Base-by-base conservation (phyloP, 92 coral and sea anemone genomes). In the Epizoanthus rinbou region DNA sequence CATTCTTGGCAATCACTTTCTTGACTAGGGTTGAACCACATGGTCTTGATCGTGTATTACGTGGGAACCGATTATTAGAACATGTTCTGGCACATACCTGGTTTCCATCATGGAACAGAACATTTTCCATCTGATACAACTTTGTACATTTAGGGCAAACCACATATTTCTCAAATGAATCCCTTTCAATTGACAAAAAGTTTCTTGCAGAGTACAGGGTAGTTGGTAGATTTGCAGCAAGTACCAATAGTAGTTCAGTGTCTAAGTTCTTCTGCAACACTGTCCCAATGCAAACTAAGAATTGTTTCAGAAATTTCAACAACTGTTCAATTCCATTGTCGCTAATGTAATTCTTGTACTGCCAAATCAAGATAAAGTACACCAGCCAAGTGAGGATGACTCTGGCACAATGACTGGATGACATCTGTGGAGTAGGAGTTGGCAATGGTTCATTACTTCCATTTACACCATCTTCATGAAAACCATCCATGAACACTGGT, bases 361-460 rank as follows among this genome's bases (percentile, higher is more conserved):
- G 89, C 89, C 81, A 86, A 8, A 86, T 80, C 5, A 86, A 37
- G 56, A 80, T 57, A 41, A 86, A 86, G 58, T 86, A 86, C n/a
- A 86, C 63, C 53, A 86, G 76, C 85, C 89, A 86, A 31, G 82
- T 74, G 18, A 79, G 81, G 43, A 79, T 70, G 37, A 83, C 64
- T 45, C 71, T 69, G 50, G 80, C 81, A 43, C 35, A 31, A 16
- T 69, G 64, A 15, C 41, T 64, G 39, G 72, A 47, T 47, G 85
- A 22, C 76, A 66, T 56, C 79, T 70, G 72, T 23, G 85, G 74
- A 8, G 59, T 18, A 17, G 80, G 85, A 41, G 60, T 71, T 10
- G 80, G 85, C 28, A 86, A 57, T 22, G 89, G 85, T 21, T 18
- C 28, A 3, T 64, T 57, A 39, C 16, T 28, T 8, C 14, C 56